Percentiles rank a stretch among this genome's conserved stretches.
phyloP scores from a whole-genome alignment of 2,113 vertebrate species.

The Sinocyclocheilus anophthalmus region DNA sequence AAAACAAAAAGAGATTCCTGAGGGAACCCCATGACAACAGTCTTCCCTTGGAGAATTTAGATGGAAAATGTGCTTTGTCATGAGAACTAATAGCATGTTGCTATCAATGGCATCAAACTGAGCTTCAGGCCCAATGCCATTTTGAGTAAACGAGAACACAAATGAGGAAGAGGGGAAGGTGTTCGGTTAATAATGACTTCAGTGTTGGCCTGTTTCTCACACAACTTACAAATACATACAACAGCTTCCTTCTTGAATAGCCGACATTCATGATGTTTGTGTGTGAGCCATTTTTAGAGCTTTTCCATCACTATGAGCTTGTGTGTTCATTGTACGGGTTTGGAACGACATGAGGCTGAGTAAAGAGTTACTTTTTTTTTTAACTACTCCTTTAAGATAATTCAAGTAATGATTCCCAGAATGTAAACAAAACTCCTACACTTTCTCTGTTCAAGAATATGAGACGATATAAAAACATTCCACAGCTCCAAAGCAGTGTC shows the following conservation, averaged over 20 bases:
- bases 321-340: too few relatives aligned
- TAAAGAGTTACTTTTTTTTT: too few relatives aligned
- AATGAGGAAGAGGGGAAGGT: background rate
- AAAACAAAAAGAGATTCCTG: background rate
- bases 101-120: background rate
- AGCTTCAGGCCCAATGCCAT: too few relatives aligned
- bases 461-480: background rate
- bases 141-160: background rate
- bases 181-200: background rate
- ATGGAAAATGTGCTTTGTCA: background rate
- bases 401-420: background rate
- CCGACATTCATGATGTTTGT: background rate
- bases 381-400: background rate
- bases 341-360: too few relatives aligned
- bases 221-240: background rate
- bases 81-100: background rate
- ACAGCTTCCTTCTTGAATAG: background rate
- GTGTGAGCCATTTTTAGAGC: background rate
- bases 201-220: background rate
- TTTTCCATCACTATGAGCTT: too few relatives aligned
- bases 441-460: background rate
- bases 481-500: background rate
- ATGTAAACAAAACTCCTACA: background rate
- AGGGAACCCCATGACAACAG: background rate
- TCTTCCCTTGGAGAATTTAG: background rate